phyloP scores from a whole-genome alignment of 2,888 invertebrate genomes.

The Drosophila siamana region DNA sequence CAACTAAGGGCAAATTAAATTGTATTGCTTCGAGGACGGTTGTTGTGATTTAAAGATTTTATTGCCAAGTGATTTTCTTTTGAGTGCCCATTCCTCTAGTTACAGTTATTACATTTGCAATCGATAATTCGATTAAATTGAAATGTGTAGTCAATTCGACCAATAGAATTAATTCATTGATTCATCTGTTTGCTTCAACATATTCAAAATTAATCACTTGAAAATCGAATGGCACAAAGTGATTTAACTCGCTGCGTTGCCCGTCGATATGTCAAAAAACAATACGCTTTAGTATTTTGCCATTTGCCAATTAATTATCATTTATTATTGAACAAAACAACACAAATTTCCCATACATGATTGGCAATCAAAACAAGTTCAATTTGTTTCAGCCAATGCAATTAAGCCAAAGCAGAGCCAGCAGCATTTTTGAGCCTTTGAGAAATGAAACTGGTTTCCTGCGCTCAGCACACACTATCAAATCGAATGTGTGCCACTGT shows the following conservation, averaged over 20 bases:
- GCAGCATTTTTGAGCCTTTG: slow-evolving; percentile 14
- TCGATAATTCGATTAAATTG: too few relatives aligned
- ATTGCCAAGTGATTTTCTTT: too few relatives aligned
- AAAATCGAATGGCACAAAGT: background rate
- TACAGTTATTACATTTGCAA: too few relatives aligned
- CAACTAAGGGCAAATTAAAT: background rate
- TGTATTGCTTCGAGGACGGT: background rate
- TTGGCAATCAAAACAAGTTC: slow-evolving; percentile 60
- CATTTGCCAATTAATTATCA: slow-evolving; percentile 54
- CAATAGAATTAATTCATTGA: too few relatives aligned
- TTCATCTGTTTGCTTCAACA: too few relatives aligned
- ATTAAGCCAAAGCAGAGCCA: slow-evolving; percentile 21
- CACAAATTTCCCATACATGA: slow-evolving; percentile 35
- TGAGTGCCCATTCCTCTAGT: too few relatives aligned
- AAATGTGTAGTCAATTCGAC: too few relatives aligned
- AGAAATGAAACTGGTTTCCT: slow-evolving; percentile 48
- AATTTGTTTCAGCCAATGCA: slow-evolving; percentile 48
- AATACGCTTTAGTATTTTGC: slow-evolving; percentile 23
- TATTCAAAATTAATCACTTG: background rate
- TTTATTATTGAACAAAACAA: slow-evolving; percentile 50
- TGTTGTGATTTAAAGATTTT: background rate
- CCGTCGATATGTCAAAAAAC: slow-evolving; percentile 24
- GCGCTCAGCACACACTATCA: background rate
- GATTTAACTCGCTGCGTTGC: slow-evolving; percentile 27
- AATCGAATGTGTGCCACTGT: slow-evolving; percentile 51